A percentile compares a stretch with the other conserved stretches of the same genome.
Evolutionary conservation across 2,888 invertebrate species (phyloP).

Genomic region (Anaspis maculata): DNA sequence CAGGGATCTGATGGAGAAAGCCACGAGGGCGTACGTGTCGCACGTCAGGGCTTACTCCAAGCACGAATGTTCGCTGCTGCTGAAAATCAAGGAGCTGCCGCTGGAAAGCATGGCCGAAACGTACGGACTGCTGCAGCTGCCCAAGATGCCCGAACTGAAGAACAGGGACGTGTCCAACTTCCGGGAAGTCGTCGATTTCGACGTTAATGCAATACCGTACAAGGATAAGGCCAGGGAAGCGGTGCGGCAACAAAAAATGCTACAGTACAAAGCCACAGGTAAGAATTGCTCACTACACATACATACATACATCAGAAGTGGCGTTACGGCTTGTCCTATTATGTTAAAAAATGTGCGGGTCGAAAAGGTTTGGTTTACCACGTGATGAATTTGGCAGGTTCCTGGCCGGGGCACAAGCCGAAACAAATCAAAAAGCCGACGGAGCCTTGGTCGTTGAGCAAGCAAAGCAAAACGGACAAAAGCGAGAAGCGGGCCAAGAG

Average conservation of each 20-base stretch:
- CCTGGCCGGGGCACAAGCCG: constrained; percentile 40
- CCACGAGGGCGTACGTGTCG: constrained; percentile 88
- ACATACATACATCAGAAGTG: too few relatives aligned
- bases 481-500: constrained; percentile 54
- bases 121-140: constrained; percentile 85
- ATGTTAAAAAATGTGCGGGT: too few relatives aligned
- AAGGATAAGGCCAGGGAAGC: constrained; percentile 71
- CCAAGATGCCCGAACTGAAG: constrained; percentile 92
- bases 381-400: constrained; percentile 12
- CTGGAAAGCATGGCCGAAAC: constrained; percentile 75
- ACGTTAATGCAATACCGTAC: constrained; percentile 69
- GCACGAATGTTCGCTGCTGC: constrained; percentile 87
- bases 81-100: constrained; percentile 81
- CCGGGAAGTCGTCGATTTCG: constrained; percentile 50
- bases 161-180: constrained; percentile 51
- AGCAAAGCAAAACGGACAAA: constrained; percentile 58
- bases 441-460: constrained; percentile 71
- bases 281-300: neutral
- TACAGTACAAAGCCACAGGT: constrained; percentile 64
- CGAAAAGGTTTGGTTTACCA: too few relatives aligned
- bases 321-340: too few relatives aligned
- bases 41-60: constrained; percentile 90
- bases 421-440: constrained; percentile 48
- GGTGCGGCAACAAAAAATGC: constrained; percentile 61
- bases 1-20: constrained; percentile 76